Percentiles rank a stretch among this genome's conserved stretches.
Evolutionary conservation across 1,140 invertebrate species (phyloP).

Genomic region (Brachionus rotundiformis): DNA sequence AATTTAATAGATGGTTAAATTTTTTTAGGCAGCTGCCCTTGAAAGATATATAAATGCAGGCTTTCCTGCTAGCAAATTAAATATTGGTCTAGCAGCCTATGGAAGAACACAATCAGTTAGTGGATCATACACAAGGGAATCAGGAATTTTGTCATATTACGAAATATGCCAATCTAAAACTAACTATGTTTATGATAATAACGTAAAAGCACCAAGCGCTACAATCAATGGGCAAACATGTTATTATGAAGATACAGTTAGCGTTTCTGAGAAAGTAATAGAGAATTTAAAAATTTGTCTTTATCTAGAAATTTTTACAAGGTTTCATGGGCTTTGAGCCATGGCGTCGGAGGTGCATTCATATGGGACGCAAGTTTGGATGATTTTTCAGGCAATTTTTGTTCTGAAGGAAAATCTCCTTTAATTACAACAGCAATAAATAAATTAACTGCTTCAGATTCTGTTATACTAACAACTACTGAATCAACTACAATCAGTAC

Average conservation of each 20-base stretch:
- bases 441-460: conserved; percentile 61
- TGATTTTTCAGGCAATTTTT: conserved; percentile 67
- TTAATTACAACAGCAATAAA: conserved; percentile 85
- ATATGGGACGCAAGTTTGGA: conserved; percentile 58
- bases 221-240: conserved; percentile 27
- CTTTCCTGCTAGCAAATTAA: conserved; percentile 40
- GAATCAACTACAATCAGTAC: background rate
- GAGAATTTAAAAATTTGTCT: no score
- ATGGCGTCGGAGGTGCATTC: conserved; percentile 63
- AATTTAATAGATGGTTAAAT: no score
- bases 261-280: conserved; percentile 46
- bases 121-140: conserved; percentile 80
- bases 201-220: conserved; percentile 76
- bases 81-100: conserved; percentile 85
- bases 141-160: conserved; percentile 88
- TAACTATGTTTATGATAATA: conserved; percentile 58
- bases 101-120: conserved; percentile 63
- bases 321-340: conserved; percentile 86
- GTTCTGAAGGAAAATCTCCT: conserved; percentile 79
- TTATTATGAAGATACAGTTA: conserved; percentile 77
- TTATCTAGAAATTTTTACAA: conserved; percentile 65
- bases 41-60: conserved; percentile 20
- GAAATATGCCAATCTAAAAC: conserved; percentile 63
- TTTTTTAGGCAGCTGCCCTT: conserved; percentile 42
- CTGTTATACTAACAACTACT: background rate